Percentiles rank a stretch among this genome's conserved stretches.
Conservation (phyloP, 2,888 invertebrate genomes). For the Thera britannica region DNA sequence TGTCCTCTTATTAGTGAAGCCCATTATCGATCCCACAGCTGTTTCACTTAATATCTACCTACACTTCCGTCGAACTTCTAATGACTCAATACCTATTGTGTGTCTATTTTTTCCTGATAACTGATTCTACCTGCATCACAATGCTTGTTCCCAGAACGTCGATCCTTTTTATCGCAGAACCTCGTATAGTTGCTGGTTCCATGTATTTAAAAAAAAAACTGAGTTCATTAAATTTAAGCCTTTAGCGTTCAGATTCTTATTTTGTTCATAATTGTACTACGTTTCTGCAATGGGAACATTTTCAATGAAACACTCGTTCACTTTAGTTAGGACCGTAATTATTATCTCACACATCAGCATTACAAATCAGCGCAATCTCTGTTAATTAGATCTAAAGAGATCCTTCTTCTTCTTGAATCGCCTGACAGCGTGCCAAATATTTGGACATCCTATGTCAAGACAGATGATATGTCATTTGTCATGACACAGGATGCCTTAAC, state of each 20-base stretch:
- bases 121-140: conserved; percentile 44
- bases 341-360: too few species aligned
- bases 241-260: not conserved
- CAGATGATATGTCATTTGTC: too few species aligned
- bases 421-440: too few species aligned
- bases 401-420: too few species aligned
- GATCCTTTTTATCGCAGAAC: conserved; percentile 45
- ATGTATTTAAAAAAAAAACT: conserved; percentile 36
- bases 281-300: not conserved
- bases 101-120: conserved; percentile 37
- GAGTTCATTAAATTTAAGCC: conserved; percentile 6
- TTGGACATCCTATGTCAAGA: too few species aligned
- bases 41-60: conserved; percentile 3
- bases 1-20: not conserved
- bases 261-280: not conserved
- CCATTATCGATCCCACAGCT: conserved; percentile 4
- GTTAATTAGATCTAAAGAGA: too few species aligned
- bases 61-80: conserved; percentile 24
- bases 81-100: conserved; percentile 41
- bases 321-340: too few species aligned
- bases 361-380: too few species aligned
- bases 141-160: conserved; percentile 56
- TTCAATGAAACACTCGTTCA: not conserved
- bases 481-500: too few species aligned
- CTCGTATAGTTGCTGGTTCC: conserved; percentile 51